Evolutionary conservation across 2,797 vertebrate species (phyloP).

Genomic region (Artibeus lituratus): DNA sequence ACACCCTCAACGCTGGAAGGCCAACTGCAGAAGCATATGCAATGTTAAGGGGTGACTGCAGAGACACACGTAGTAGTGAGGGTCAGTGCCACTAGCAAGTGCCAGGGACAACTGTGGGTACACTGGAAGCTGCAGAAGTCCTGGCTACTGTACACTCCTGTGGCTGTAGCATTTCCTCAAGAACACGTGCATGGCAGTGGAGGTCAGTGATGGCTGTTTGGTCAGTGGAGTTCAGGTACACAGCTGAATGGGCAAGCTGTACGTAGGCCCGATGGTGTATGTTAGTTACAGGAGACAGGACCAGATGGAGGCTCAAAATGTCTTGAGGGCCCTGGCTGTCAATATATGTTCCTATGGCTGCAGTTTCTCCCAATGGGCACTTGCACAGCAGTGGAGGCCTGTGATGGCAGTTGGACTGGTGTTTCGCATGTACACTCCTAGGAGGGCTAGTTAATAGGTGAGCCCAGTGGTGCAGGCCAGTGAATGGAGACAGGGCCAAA

Average conservation of each 20-base stretch:
- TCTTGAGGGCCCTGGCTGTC: not conserved
- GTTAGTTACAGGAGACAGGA: not conserved
- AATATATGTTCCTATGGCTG: not conserved
- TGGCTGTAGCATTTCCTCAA: not conserved
- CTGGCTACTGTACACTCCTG: not conserved
- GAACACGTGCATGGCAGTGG: no score
- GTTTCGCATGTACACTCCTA: not conserved
- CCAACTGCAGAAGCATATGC: not conserved
- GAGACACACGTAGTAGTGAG: not conserved
- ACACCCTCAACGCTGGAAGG: not conserved
- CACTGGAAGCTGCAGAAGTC: no score
- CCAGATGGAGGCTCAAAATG: not conserved
- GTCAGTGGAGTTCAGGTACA: not conserved
- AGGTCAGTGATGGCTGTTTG: not conserved
- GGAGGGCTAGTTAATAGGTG: not conserved
- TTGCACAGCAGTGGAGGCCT: not conserved
- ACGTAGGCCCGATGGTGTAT: not conserved
- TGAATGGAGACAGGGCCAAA: not conserved
- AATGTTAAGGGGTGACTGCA: not conserved
- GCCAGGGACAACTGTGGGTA: not conserved
- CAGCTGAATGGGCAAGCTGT: not conserved
- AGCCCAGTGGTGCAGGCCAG: not conserved
- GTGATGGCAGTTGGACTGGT: no score
- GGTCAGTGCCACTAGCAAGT: not conserved
- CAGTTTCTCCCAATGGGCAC: not conserved